Evolutionary conservation across 2,888 invertebrate species (phyloP).

Genomic region (Schizaphis graminum): DNA sequence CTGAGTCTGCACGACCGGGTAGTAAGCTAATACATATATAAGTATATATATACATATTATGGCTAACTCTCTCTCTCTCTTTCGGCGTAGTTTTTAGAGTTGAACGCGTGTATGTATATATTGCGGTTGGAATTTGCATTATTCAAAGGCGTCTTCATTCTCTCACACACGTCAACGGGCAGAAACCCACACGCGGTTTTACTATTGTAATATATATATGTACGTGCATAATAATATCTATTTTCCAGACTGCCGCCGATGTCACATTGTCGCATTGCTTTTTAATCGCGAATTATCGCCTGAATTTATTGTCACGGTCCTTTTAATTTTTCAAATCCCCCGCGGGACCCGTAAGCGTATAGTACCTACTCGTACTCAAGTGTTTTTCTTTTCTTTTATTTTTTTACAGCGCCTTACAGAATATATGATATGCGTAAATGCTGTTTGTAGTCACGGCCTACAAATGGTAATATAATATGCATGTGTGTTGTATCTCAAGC

Average conservation of each 20-base stretch:
- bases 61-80: not conserved
- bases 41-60: not conserved
- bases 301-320: conserved; percentile 26
- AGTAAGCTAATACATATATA: not conserved
- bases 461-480: not conserved
- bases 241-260: not conserved
- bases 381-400: not conserved
- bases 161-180: not conserved
- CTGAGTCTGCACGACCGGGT: not conserved
- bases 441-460: not conserved
- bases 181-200: not conserved
- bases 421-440: not conserved
- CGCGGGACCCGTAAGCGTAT: not conserved
- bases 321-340: conserved; percentile 47
- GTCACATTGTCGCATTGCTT: conserved; percentile 32
- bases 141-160: conserved; percentile 46
- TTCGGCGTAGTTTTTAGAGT: not conserved
- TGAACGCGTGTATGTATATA: not conserved
- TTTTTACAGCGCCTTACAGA: not conserved
- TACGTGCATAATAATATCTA: not conserved
- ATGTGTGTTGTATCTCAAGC: not conserved
- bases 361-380: not conserved
- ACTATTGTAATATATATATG: not conserved
- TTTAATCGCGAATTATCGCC: conserved; percentile 45
- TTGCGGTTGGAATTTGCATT: conserved; percentile 29